These are phyloP conservation scores for Xestia sexstrigata DNA, from an alignment of 2,888 invertebrate genomes.

Conservation along the genomic window DNA sequence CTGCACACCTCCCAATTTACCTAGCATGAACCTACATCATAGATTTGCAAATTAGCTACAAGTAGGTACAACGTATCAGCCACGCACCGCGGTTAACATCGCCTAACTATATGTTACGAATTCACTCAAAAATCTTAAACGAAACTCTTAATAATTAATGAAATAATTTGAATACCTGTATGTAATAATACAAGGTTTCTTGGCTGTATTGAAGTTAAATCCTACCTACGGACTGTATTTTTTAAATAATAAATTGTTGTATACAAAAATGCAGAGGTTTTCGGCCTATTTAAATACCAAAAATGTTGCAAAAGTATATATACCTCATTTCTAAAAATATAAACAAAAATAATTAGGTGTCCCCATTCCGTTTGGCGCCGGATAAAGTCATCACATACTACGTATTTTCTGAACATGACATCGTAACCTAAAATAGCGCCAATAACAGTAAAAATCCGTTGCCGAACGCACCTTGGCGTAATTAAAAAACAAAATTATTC, in stretches of 20 bases:
- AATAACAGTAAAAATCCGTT: conserved; percentile 77
- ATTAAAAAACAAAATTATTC: conserved; percentile 90
- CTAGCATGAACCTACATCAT: conserved; percentile 14
- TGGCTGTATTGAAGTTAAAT: conserved; percentile 14
- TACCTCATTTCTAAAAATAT: not conserved
- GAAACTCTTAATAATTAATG: conserved; percentile 52
- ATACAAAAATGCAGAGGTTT: not conserved
- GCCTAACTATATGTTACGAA: conserved; percentile 17
- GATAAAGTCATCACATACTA: conserved; percentile 63
- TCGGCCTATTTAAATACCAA: not conserved
- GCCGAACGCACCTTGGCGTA: conserved; percentile 85
- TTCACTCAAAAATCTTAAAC: conserved; percentile 12
- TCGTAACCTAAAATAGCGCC: conserved; percentile 72
- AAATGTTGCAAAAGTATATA: not conserved
- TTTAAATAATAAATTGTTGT: not conserved
- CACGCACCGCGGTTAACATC: conserved; percentile 20
- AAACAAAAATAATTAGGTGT: conserved; percentile 2
- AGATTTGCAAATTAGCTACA: conserved; percentile 54
- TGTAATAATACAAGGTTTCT: conserved; percentile 46
- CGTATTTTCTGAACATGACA: conserved; percentile 72
- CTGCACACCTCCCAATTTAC: not conserved
- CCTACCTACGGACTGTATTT: not conserved
- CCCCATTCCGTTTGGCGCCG: conserved; percentile 50
- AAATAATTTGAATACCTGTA: conserved; percentile 34
- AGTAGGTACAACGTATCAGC: conserved; percentile 12